phyloP scores from a whole-genome alignment of 1,140 invertebrate species.

The Musca domestica region DNA sequence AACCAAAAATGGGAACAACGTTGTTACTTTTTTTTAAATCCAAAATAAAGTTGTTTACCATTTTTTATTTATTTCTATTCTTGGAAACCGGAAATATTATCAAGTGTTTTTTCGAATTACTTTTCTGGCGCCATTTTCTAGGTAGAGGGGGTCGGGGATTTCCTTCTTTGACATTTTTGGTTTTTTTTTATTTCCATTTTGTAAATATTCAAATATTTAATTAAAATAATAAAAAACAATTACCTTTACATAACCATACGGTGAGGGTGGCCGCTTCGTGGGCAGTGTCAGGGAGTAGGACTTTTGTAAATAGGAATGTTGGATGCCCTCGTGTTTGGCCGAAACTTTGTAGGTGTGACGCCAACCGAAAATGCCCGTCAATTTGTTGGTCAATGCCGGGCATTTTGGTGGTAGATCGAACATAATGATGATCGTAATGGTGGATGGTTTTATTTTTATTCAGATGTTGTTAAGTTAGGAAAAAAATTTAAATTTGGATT shows the following conservation, averaged over 20 bases:
- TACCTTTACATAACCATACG: conserved; percentile 35
- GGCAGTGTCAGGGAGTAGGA: conserved; percentile 52
- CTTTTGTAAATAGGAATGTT: conserved; percentile 55
- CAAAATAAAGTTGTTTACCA: too few relatives aligned
- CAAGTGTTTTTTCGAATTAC: too few relatives aligned
- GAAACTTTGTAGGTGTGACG: conserved; percentile 73
- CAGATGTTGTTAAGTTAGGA: background rate
- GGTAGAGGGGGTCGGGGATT: too few relatives aligned
- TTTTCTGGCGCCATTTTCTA: too few relatives aligned
- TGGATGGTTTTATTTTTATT: conserved; percentile 16
- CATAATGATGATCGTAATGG: conserved; percentile 32
- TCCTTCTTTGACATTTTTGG: too few relatives aligned
- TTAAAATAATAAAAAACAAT: conserved; percentile 5
- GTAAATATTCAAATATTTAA: background rate
- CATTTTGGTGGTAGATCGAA: conserved; percentile 56
- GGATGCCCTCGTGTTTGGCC: conserved; percentile 66
- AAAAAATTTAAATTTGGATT: background rate
- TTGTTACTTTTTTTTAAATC: too few relatives aligned
- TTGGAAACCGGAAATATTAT: conserved; percentile 3
- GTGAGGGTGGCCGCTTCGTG: conserved; percentile 45
- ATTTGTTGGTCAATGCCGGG: conserved; percentile 66
- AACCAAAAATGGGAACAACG: too few relatives aligned
- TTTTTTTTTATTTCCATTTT: too few relatives aligned
- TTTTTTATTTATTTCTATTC: too few relatives aligned
- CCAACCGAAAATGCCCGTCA: conserved; percentile 71